Conservation (phyloP, 2,888 invertebrate species). For the Sepioteuthis lessoniana region DNA sequence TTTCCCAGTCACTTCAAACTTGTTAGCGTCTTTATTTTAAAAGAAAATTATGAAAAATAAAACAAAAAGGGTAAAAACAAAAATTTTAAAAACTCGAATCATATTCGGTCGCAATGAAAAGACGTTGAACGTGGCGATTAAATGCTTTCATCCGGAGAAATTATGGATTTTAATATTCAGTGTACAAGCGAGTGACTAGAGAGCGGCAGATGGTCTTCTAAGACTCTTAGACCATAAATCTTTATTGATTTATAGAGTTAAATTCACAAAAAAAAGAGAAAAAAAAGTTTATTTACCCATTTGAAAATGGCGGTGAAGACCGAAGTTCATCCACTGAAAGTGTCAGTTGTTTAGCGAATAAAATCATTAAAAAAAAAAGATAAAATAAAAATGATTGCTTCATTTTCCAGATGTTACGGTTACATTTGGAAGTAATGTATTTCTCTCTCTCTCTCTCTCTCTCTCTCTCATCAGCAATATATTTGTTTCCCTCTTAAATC, state of each 20-base stretch:
- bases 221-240: background rate
- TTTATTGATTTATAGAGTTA: background rate
- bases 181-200: background rate
- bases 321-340: background rate
- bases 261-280: background rate
- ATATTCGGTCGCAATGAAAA: background rate
- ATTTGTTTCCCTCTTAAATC: too few species aligned
- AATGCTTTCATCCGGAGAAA: background rate
- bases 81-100: background rate
- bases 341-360: background rate
- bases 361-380: background rate
- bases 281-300: background rate
- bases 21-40: too few species aligned
- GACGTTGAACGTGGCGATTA: background rate
- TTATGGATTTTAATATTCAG: background rate
- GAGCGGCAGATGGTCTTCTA: background rate
- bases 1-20: background rate
- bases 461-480: too few species aligned
- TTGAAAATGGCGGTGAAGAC: background rate
- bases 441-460: too few species aligned
- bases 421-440: background rate
- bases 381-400: background rate
- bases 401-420: background rate
- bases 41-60: too few species aligned
- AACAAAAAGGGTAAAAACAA: background rate